Base-by-base conservation (phyloP, 2,797 vertebrate species). In the Rhinichthys osculus region DNA sequence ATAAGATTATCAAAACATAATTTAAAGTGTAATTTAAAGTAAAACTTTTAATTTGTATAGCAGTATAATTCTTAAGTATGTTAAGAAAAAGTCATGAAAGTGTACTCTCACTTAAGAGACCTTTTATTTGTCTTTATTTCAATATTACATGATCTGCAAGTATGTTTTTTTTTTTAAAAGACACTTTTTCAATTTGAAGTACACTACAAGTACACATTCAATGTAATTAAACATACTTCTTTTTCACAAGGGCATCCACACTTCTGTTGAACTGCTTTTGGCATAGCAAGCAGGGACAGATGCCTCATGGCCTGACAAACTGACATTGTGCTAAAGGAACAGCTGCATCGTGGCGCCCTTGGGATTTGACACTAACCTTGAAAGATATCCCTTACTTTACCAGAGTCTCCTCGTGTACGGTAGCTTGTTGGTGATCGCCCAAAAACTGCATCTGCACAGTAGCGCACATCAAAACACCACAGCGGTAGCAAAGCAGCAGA, bases 181-280 rank as follows among this genome's bases (percentile, higher is more conserved):
- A 35, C 9, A 23, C 27, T 23, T 76, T 54, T 76, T 6, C 19
- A 13, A 35, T 23, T 33, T 76, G 10, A 21, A 64, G n/a, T 33
- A 80, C 59, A 33, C 2, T 14, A 76, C 17, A 57, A 77, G 5
- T 57, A 33, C 74, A 40, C 23, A 13, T 50, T 44, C 17, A 47
- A 47, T 21, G 19, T 42, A 67, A 50, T 35, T 30, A 80, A 50
- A 42, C 59, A 44, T 42, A n/a, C 27, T 50, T 52, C 3, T 66
- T 38, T 69, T 81, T 69, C 88, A 83, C 42, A 33, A 30, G 78
- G 17, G 30, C 47, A 72, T 86, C 78, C 78, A 84, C 67, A 74
- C 82, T 87, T 80, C 74, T 73, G 59, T 40, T 80, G 52, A 83
- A 85, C 50, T 81, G 80, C 72, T 83, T 57, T 85, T 90, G 87